Evolutionary conservation across 2,113 vertebrate genomes (phyloP), one percentile per base, ranked within the genome.

Genomic region (Corydoras maculifer): DNA sequence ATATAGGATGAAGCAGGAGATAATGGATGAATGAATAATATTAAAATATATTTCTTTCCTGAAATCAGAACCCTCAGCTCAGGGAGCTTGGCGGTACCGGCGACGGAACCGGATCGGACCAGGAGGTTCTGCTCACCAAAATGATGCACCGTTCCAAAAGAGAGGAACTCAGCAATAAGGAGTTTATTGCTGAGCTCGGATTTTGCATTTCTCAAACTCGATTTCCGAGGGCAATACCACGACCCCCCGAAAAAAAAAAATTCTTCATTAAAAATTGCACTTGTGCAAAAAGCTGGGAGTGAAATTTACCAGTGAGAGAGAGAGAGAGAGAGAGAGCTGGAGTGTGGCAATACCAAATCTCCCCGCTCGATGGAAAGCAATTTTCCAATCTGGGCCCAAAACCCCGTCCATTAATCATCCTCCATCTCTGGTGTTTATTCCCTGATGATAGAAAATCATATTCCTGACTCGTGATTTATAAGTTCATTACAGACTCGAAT

Each of bases 401-500:
- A 89, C 91, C 90, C 88, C 83, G 88, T 86, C 81, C 86, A 86
- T 90, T 91, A 88, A 87, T 91, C 91, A 90, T 86, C 87, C 89
- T 86, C 81, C 58, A 87, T 85, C 84, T 91, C 91, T 85, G 65
- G 89, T 90, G 90, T 88, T 87, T 86, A 89, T 89, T 87, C 88
- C 88, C 87, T 88, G 89, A 87, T 87, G 91, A 82, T 86, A 88
- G 86, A 87, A 82, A 86, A 87, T 87, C 84, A 86, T 89, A 90
- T 91, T 91, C 90, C 88, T 88, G 69, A 87, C 88, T 83, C 88
- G 84, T 84, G 90, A 90, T 90, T 90, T 91, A 90, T 92, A 91
- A 90, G 90, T 91, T 91, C 84, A 87, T 91, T 91, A 90, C 85
- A 62, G 85, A 82, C 80, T 86, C 86, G 86, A 90, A 91, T 84